Evolutionary conservation across 2,113 vertebrate genomes (phyloP).

Genomic region (Sphyrna mokarran): DNA sequence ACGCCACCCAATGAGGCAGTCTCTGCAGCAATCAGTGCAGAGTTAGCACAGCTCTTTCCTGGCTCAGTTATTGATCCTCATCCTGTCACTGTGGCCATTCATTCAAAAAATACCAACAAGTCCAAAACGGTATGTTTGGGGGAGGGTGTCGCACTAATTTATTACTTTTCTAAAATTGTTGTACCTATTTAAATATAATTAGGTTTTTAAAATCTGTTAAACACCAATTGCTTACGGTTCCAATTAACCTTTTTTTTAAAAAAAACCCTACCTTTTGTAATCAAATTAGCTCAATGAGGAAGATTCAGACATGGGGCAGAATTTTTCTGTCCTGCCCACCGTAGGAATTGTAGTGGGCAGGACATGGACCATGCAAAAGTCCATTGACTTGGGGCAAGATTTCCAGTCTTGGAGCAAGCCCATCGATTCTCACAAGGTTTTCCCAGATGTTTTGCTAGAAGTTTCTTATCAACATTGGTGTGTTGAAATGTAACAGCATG

Average conservation of each 20-base stretch:
- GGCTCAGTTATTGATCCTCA: conserved; percentile 88
- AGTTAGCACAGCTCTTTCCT: conserved; percentile 93
- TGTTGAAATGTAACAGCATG: neutral
- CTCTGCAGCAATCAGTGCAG: conserved; percentile 87
- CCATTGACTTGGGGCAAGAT: too few relatives aligned
- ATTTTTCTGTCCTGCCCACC: too few relatives aligned
- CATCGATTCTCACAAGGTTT: neutral
- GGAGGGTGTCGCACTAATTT: conserved; percentile 39
- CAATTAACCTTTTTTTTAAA: neutral
- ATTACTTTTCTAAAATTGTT: neutral
- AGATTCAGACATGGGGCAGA: neutral
- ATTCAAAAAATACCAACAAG: conserved; percentile 86
- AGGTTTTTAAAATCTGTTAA: neutral
- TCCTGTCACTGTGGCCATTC: conserved; percentile 80
- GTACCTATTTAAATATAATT: neutral
- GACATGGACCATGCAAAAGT: too few relatives aligned
- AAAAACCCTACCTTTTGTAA: neutral
- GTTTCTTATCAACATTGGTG: neutral
- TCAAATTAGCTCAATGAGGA: neutral
- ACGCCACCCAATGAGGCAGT: conserved; percentile 95
- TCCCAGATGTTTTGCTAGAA: neutral
- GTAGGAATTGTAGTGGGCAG: too few relatives aligned
- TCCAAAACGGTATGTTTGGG: conserved; percentile 72
- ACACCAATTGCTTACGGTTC: neutral
- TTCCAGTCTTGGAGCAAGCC: too few relatives aligned